Conservation (phyloP, 2,113 vertebrate genomes). For the Ranitomeya imitator region DNA sequence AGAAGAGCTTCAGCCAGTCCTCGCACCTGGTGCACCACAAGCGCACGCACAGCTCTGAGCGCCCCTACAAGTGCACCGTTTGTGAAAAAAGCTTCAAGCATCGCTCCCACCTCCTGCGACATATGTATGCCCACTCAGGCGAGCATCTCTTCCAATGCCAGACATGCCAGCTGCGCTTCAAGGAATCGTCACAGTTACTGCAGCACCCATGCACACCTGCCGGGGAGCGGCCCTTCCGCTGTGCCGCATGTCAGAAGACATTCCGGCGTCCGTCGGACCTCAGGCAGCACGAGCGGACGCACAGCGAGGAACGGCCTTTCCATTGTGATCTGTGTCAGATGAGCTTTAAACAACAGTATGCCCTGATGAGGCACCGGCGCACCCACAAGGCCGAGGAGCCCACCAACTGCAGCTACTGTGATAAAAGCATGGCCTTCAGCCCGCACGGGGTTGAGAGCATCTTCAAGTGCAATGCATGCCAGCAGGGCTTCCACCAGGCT, state of each 20-base stretch:
- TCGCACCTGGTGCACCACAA: slow-evolving; percentile 97
- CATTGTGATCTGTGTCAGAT: slow-evolving; percentile 98
- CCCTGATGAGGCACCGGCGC: slow-evolving; percentile 89
- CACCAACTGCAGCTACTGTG: slow-evolving; percentile 94
- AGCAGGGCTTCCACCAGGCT: slow-evolving; percentile 96
- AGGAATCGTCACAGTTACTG: slow-evolving; percentile 92
- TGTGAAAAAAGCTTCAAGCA: slow-evolving; percentile 99
- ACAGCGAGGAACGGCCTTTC: slow-evolving; percentile 96
- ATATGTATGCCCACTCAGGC: slow-evolving; percentile 95
- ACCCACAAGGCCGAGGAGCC: slow-evolving; percentile 85
- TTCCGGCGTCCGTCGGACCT: slow-evolving; percentile 95
- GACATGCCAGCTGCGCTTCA: slow-evolving; percentile 93
- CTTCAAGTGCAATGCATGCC: slow-evolving; percentile 95
- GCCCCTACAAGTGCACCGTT: slow-evolving; percentile 93
- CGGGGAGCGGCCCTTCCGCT: slow-evolving; percentile 92
- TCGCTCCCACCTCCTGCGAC: slow-evolving; percentile 94
- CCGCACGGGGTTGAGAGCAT: slow-evolving; percentile 96
- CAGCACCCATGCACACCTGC: slow-evolving; percentile 95
- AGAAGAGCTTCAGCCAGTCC: slow-evolving; percentile 98
- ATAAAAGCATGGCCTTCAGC: slow-evolving; percentile 96
- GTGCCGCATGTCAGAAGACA: slow-evolving; percentile 89
- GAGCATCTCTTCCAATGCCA: slow-evolving; percentile 97
- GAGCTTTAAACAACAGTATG: slow-evolving; percentile 98
- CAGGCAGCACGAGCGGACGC: slow-evolving; percentile 92
- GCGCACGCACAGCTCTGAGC: slow-evolving; percentile 92